Base-by-base conservation (phyloP, 2,888 invertebrate species). In the Parnassius apollo region DNA sequence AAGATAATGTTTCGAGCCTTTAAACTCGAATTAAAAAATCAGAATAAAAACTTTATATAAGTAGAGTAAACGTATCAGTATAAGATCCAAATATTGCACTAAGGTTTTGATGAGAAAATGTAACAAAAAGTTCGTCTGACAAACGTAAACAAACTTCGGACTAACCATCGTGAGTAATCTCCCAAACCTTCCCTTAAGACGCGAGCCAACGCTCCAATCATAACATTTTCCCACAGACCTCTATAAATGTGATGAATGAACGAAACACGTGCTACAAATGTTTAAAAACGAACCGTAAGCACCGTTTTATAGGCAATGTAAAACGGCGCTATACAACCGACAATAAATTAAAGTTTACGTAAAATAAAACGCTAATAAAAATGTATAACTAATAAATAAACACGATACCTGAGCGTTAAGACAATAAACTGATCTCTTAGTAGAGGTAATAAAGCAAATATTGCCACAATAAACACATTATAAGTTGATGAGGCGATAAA, bases 371-470 rank as follows among this genome's bases (percentile, higher is more conserved):
- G 83, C 82, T 83, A 89, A 91, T 91, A 91, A 91, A 91, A 91
- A 89, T 90, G 91, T 91, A 91, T 91, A 91, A 90, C 88, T 91
- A 91, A 91, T 91, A 91, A 91, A 91, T 91, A 89, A 91, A 91
- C 89, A 91, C 86, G 87, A 88, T 90, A 91, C 91, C 91, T 91
- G 90, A 82, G 84, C 83, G 83, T 83, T 85, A 82, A 90, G 85
- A 91, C 90, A 91, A 88, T 90, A 91, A 91, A 91, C 87, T 72
- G 81, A 57, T 68, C 70, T 86, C 81, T 84, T 86, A 89, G 87
- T 86, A 87, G 88, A 77, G 73, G 90, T 82, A 86, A 87, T 91
- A 90, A 91, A 91, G 89, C 81, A 90, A 91, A 91, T 91, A 91
- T 90, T 89, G 89, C 88, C 80, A 82, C 86, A 91, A 90, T 91